Evolutionary conservation across 2,888 invertebrate genomes (phyloP).

Genomic region (Drosophila gaucha): DNA sequence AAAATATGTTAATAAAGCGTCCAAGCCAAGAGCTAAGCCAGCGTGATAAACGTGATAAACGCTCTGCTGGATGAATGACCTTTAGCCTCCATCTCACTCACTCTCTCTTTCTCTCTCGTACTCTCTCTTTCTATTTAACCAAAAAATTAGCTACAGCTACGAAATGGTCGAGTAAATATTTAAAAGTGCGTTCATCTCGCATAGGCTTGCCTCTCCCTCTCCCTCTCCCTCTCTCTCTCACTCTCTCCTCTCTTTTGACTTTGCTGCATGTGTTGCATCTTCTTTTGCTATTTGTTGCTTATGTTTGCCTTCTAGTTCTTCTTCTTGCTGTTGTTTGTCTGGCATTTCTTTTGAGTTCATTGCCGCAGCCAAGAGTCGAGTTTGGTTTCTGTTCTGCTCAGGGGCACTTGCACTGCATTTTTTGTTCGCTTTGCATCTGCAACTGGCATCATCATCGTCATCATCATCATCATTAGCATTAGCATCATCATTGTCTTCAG

Average conservation of each 20-base stretch:
- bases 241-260: conserved; percentile 23
- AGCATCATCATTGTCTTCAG: conserved; percentile 45
- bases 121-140: neutral
- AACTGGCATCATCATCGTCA: conserved; percentile 45
- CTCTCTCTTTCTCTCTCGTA: neutral
- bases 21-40: conserved; percentile 16
- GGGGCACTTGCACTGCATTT: conserved; percentile 64
- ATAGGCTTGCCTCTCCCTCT: neutral
- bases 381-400: conserved; percentile 20
- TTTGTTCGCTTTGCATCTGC: conserved; percentile 49
- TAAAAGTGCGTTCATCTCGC: neutral
- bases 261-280: conserved; percentile 17
- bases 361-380: conserved; percentile 54
- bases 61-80: conserved; percentile 73
- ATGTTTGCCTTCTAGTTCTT: conserved; percentile 14
- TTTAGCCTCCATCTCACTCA: conserved; percentile 8
- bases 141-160: conserved; percentile 7
- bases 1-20: conserved; percentile 76
- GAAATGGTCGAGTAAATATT: conserved; percentile 1
- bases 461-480: conserved; percentile 22
- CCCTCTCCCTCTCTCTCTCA: too few species aligned
- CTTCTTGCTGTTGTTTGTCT: conserved; percentile 57
- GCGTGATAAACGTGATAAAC: conserved; percentile 74
- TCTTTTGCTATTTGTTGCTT: neutral
- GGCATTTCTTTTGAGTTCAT: conserved; percentile 74